Evolutionary conservation across 2,888 invertebrate genomes (phyloP), one percentile per base, ranked within the genome.

Genomic region (Caprella mutica): DNA sequence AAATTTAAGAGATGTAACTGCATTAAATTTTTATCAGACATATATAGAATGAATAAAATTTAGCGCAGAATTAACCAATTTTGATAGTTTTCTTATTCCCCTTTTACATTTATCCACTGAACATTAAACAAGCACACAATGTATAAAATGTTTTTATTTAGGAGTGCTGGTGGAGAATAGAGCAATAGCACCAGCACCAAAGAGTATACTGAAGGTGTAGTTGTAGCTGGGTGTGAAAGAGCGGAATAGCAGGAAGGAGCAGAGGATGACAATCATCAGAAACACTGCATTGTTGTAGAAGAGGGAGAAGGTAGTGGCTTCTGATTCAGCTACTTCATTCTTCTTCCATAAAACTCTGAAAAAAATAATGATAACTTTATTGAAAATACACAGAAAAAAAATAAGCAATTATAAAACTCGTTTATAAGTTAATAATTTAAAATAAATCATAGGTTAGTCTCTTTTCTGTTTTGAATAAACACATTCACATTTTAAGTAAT

Each of bases 211-310:
- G 57, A 93, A 77, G 53, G 91, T 81, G 74, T 97, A 97, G 76
- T 98, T 98, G 61, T 63, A 56, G 19, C 54, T 48, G 12, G 66
- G 66, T 12, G 65, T 51, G 30, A 65, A 51, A 30, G 66, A 58
- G 27, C 52, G 40, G 59, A 98, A 78, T 56, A 97, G 71, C 75
- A 92, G 96, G 78, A 97, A 98, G 69, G 96, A 96, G 68, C 84
- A 81, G 66, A 96, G 79, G 67, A 98, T 89, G 54, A 97, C 86
- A 60, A 96, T 80, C 56, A 92, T 86, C 74, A 97, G 77, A 77
- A 91, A 98, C 65, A 98, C 75, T 19, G 96, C 88, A 72, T 99
- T 99, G 77, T 96, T 98, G 80, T 96, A 98, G 77, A 99, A 98
- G 70, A 98, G 96, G 48, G 97, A 86, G 74, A 92, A 96, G 1